A percentile compares a stretch with the other conserved stretches of the same genome.
These are phyloP conservation scores for Lymantria dispar DNA, from an alignment of 2,888 invertebrate genomes.

Conservation along the genomic window DNA sequence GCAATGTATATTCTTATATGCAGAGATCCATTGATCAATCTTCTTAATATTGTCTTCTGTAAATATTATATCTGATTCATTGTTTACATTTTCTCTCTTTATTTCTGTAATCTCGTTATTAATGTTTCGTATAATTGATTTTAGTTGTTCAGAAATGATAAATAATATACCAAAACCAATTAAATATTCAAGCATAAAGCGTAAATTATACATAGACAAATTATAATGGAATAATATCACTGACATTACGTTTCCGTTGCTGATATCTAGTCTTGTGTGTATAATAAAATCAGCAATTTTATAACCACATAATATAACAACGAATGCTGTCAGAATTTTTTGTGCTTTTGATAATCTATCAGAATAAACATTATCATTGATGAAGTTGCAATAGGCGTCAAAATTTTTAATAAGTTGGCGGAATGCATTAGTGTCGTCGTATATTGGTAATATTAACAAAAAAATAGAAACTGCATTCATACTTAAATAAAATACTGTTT, in stretches of 20 bases:
- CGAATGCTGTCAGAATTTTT: not conserved
- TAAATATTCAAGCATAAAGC: slow-evolving; percentile 34
- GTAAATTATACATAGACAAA: slow-evolving; percentile 2
- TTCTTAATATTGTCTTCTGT: not conserved
- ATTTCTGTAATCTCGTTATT: slow-evolving; percentile 10
- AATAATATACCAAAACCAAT: slow-evolving; percentile 26
- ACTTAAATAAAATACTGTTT: not conserved
- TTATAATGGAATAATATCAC: not conserved
- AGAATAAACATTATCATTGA: slow-evolving; percentile 6
- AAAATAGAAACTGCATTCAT: slow-evolving; percentile 6
- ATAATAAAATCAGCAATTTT: slow-evolving; percentile 9
- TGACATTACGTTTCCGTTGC: not conserved
- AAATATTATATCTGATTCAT: not conserved
- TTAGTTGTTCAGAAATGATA: slow-evolving; percentile 39
- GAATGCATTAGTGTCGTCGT: slow-evolving; percentile 9
- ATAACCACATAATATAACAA: slow-evolving; percentile 1
- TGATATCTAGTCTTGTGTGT: not conserved
- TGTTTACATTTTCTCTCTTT: not conserved
- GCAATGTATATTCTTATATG: slow-evolving; percentile 16
- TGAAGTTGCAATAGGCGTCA: slow-evolving; percentile 9
- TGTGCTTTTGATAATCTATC: slow-evolving; percentile 12
- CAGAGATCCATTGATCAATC: not conserved
- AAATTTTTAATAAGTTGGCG: slow-evolving; percentile 14
- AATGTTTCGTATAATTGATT: slow-evolving; percentile 28
- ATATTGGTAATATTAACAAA: slow-evolving; percentile 2